phyloP scores from a whole-genome alignment of 1,140 invertebrate genomes.

The Drosophila tani region DNA sequence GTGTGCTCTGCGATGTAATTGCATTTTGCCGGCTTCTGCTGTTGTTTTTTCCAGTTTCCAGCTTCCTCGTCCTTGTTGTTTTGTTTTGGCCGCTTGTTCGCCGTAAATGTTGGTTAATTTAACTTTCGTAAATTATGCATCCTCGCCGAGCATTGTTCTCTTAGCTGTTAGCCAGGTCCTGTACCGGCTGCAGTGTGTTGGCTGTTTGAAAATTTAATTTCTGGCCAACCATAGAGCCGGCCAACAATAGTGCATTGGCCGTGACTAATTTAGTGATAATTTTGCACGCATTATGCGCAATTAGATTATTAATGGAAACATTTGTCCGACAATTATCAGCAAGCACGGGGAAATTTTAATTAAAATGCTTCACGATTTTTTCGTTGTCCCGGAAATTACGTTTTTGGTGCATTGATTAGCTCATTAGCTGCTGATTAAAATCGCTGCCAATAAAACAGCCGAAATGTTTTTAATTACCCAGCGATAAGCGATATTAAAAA shows the following conservation, averaged over 20 bases:
- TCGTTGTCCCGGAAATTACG: slow-evolving; percentile 65
- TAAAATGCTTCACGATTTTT: slow-evolving; percentile 58
- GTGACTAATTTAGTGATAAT: slow-evolving; percentile 81
- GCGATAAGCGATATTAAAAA: slow-evolving; percentile 57
- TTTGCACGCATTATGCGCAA: slow-evolving; percentile 79
- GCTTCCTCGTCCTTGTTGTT: slow-evolving; percentile 13
- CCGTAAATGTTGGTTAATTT: slow-evolving; percentile 81
- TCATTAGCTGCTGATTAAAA: slow-evolving; percentile 78
- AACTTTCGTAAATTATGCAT: slow-evolving; percentile 78
- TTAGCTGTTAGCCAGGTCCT: background rate
- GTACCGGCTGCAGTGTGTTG: slow-evolving; percentile 9
- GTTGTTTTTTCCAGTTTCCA: slow-evolving; percentile 28
- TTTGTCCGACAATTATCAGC: slow-evolving; percentile 77
- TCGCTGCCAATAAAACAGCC: slow-evolving; percentile 63
- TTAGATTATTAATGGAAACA: slow-evolving; percentile 83
- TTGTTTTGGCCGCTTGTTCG: slow-evolving; percentile 58
- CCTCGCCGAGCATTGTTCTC: slow-evolving; percentile 40
- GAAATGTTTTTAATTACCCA: slow-evolving; percentile 67
- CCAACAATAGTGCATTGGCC: slow-evolving; percentile 55
- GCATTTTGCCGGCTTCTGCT: slow-evolving; percentile 58
- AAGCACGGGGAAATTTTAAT: slow-evolving; percentile 66
- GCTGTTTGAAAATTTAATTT: slow-evolving; percentile 69
- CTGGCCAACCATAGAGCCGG: slow-evolving; percentile 7
- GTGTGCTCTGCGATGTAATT: slow-evolving; percentile 76
- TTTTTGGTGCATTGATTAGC: slow-evolving; percentile 74